Evolutionary conservation across 2,888 invertebrate species (phyloP), one percentile per base, ranked within the genome.

Genomic region (Orthonevra nobilis): DNA sequence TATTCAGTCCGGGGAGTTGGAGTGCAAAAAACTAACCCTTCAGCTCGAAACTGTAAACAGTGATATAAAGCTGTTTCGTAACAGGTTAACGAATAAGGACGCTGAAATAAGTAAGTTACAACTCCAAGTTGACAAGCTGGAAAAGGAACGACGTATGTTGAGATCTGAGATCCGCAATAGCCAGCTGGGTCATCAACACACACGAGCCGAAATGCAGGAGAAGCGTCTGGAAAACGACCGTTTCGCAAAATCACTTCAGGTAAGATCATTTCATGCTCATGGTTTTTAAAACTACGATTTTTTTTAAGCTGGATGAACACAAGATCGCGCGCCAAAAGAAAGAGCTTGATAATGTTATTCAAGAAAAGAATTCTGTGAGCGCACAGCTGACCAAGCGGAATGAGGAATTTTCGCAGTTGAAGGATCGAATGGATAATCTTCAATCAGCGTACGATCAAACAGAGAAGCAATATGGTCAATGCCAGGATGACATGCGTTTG

Each of bases 351-450:
- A 92, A 92, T 38, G 87, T 93, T 79, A 91, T 92, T 89, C 93
- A 92, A 84, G 95, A 95, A 85, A 90, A 96, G 28, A 96, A 96
- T 86, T 92, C 95, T 46, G 91, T 97, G 1, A 95, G 94, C 0
- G 93, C 95, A 0, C 95, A 96, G 85, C 89, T 97, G 10, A 95
- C 96, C 56, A 90, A 95, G 38, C 90, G 95, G 81, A 96, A 96
- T 86, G 96, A 96, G 83, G 95, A 97, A 89, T 90, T 95, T 50
- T 91, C 92, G 0, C 90, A 94, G 38, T 90, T 96, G 14, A 94
- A 94, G 83, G 94, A 94, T 88, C 95, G 95, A 89, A 93, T 96
- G 74, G 92, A 94, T 72, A 93, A 96, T 66, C 90, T 96, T 64
- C 93, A 96, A 86, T 91, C 92, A 2, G 95, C 94, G 0, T 88